These are phyloP conservation scores for Scylla paramamosain DNA, from an alignment of 1,140 invertebrate genomes.

Conservation along the genomic window DNA sequence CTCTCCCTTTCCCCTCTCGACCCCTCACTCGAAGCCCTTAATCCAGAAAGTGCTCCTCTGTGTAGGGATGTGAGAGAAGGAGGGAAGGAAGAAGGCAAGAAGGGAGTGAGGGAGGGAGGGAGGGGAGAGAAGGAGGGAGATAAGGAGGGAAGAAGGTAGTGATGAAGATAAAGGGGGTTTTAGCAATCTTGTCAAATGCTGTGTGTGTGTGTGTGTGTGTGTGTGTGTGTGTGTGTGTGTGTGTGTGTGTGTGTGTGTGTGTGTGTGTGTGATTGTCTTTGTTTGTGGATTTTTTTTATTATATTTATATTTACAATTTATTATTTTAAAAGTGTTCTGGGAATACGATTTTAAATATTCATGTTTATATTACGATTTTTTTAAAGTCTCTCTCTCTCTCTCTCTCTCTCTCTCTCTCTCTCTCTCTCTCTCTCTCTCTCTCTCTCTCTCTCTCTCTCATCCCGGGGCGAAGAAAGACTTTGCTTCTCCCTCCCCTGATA, in stretches of 20 bases:
- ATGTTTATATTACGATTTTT: neutral
- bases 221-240: too few relatives aligned
- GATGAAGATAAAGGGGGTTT: neutral
- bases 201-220: too few relatives aligned
- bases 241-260: too few relatives aligned
- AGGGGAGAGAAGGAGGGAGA: neutral
- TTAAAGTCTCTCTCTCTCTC: neutral
- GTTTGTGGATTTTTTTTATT: too few relatives aligned
- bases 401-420: neutral
- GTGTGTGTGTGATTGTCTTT: too few relatives aligned
- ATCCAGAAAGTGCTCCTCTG: conserved; percentile 12
- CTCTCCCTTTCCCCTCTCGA: neutral
- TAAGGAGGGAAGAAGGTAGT: neutral
- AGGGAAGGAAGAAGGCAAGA: neutral
- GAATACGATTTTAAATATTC: neutral
- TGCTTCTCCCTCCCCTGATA: neutral
- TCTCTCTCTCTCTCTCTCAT: neutral
- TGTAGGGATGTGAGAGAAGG: neutral
- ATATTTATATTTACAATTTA: too few relatives aligned
- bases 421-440: neutral
- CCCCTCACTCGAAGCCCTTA: conserved; percentile 1
- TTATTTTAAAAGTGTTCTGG: neutral
- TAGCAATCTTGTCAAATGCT: neutral
- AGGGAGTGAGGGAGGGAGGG: neutral
- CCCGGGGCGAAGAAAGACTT: neutral